These are phyloP conservation scores for Spinus olivaceus DNA, from an alignment of 2,797 vertebrate genomes.

Conservation along the genomic window DNA sequence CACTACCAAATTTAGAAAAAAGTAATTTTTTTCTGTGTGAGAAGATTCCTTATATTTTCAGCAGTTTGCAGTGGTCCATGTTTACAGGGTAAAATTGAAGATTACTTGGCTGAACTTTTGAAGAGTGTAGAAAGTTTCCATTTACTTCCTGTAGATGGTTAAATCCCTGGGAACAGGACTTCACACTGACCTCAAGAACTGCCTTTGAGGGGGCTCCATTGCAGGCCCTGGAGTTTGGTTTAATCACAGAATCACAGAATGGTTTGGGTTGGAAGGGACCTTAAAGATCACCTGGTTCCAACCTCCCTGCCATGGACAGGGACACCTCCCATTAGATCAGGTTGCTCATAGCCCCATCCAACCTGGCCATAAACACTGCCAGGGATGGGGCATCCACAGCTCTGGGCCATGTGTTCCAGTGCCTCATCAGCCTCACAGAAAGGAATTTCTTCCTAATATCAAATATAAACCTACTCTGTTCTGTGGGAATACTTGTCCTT, in stretches of 20 bases:
- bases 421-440: not conserved
- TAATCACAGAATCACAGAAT: not conserved
- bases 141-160: not conserved
- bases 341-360: not conserved
- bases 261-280: not conserved
- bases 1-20: not conserved
- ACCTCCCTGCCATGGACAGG: fast-evolving
- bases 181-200: not conserved
- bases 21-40: not conserved
- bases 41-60: not conserved
- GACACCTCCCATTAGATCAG: not conserved
- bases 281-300: not conserved
- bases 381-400: not conserved
- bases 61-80: not conserved
- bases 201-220: not conserved
- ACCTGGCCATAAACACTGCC: not conserved
- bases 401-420: not conserved
- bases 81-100: not conserved
- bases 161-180: not conserved
- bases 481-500: not conserved
- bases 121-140: not conserved
- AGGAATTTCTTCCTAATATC: not conserved
- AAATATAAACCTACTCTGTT: not conserved
- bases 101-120: not conserved
- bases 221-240: not conserved